Percentiles rank a stretch among this genome's conserved stretches.
These are phyloP conservation scores for Brachypteracias leptosomus DNA, from an alignment of 2,113 vertebrate species.

Conservation along the genomic window DNA sequence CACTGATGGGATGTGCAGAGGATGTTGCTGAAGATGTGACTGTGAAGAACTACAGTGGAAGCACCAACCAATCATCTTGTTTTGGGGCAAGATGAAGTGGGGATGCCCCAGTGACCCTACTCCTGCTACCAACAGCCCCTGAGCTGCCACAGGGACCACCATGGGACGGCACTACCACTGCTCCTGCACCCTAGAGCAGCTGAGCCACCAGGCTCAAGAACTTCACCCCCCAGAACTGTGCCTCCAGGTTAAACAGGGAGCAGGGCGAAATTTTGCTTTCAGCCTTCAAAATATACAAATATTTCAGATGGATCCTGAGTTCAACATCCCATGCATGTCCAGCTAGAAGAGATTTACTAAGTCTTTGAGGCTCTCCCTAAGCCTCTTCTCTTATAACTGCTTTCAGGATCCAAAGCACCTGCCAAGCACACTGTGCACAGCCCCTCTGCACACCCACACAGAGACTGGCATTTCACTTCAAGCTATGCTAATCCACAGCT, in stretches of 20 bases:
- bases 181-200: neutral
- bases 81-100: neutral
- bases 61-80: neutral
- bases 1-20: neutral
- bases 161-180: neutral
- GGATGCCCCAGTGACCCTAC: rapidly evolving
- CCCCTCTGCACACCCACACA: neutral
- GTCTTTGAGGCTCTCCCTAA: neutral
- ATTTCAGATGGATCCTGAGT: neutral
- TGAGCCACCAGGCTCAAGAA: neutral
- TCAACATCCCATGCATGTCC: neutral
- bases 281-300: neutral
- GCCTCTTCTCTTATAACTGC: neutral
- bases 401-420: neutral
- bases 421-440: neutral
- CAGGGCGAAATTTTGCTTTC: neutral
- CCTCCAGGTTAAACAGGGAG: no score
- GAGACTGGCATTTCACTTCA: neutral
- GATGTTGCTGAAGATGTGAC: neutral
- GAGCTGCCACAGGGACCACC: neutral
- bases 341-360: neutral
- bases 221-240: neutral
- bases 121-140: neutral
- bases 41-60: neutral
- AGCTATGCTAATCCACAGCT: neutral